Base-by-base conservation (phyloP, 2,888 invertebrate genomes). In the Odontothrips loti region DNA sequence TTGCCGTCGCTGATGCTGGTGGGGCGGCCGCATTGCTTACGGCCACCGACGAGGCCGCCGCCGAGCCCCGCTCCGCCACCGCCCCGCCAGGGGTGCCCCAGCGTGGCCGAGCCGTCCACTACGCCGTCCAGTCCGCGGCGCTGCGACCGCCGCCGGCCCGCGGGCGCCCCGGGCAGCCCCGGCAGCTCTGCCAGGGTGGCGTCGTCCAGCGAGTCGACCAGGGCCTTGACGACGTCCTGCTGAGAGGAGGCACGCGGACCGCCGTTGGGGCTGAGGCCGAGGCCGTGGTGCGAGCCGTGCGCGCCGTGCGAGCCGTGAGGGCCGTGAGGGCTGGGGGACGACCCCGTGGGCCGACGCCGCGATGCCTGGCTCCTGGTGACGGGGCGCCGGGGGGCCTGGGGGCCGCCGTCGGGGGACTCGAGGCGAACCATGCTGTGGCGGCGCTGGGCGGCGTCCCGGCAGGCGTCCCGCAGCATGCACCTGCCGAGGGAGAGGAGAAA, bases 221-320 rank as follows among this genome's bases (percentile, higher is more conserved):
- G 23, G 68, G 68, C 68, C 68, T 75, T 75, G 68, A 75, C 68
- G 4, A 75, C 68, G 68, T 75, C 68, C 68, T 75, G 68, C 68
- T 75, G 68, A 23, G 68, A 75, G 23, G 68, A 75, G 23, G 68
- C 68, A 1, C 68, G 58, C 58, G 34, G 34, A 2, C 34, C 34
- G 34, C 34, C 34, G 34, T 6, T 43, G 34, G 34, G 34, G 34
- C 34, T 43, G 34, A 43, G 34, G 34, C 34, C 34, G 34, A 43
- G 2, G 34, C 34, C 34, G 15, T 58, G 68, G 68, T 27, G 68
- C 68, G 34, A 43, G 34, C 34, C 34, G 34, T 58, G 58, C 17
- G 58, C 6, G 68, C 23, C 68, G 68, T 75, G 68, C 68, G 68
- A 43, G 34, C 34, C 34, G 34, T 58, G 58, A 0, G 58, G 11